Percentiles rank a stretch among this genome's conserved stretches.
These are phyloP conservation scores for Malurus cyaneus DNA, from an alignment of 2,113 vertebrate genomes.

Conservation along the genomic window DNA sequence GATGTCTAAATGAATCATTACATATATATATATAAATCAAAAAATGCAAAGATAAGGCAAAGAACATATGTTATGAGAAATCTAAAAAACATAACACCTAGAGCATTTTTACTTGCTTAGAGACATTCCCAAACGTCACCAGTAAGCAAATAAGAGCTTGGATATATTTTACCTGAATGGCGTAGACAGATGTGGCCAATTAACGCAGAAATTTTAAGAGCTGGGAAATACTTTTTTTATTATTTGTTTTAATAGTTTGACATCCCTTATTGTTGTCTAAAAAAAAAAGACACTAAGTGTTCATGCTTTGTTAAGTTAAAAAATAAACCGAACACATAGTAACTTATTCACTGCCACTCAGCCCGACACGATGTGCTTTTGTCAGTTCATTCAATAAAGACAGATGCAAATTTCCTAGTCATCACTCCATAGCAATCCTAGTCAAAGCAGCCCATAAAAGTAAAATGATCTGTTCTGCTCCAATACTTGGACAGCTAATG, in stretches of 20 bases:
- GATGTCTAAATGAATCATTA: not conserved
- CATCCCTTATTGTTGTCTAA: not conserved
- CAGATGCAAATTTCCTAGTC: not conserved
- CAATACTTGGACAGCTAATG: not conserved
- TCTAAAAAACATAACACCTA: not conserved
- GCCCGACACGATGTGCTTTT: not conserved
- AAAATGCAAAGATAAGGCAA: slow-evolving; percentile 21
- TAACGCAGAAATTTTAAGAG: not conserved
- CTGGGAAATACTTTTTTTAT: not conserved
- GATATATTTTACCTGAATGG: slow-evolving; percentile 27
- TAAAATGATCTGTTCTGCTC: not conserved
- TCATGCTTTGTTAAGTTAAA: not conserved
- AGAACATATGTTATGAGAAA: not conserved
- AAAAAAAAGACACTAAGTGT: not conserved
- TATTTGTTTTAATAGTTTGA: not conserved
- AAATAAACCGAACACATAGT: not conserved
- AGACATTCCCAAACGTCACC: slow-evolving; percentile 13
- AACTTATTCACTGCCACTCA: not conserved
- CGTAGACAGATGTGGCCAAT: slow-evolving; percentile 36
- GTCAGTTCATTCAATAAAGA: not conserved
- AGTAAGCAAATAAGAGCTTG: slow-evolving; percentile 29
- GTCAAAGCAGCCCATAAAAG: not conserved
- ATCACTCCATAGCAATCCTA: not conserved
- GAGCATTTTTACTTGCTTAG: slow-evolving; percentile 29
- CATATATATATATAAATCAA: not conserved